Percentiles rank a stretch among this genome's conserved stretches.
These are phyloP conservation scores for Euzetes globulus DNA, from an alignment of 2,888 invertebrate species.

Conservation along the genomic window DNA sequence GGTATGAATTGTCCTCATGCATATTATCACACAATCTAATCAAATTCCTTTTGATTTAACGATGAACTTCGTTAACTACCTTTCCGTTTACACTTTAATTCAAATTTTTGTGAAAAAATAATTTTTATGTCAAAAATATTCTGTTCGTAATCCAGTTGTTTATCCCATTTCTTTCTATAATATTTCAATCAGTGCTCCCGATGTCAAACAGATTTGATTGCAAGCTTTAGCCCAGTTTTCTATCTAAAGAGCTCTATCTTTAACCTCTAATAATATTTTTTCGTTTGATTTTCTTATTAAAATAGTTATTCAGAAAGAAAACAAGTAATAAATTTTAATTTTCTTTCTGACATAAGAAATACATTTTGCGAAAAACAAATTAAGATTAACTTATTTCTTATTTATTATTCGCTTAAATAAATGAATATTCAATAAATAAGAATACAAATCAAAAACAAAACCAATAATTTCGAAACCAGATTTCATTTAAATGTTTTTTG, in stretches of 20 bases:
- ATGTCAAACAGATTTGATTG: not conserved
- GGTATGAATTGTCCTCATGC: constrained; percentile 38
- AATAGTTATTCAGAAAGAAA: not conserved
- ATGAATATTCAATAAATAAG: constrained; percentile 5
- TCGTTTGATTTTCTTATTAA: not conserved
- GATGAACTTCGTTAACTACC: not conserved
- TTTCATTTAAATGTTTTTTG: not conserved
- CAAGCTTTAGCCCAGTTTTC: constrained; percentile 16
- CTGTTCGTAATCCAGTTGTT: not conserved
- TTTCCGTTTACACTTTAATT: not conserved
- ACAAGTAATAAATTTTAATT: not conserved
- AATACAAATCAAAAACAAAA: not conserved
- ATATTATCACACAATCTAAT: not conserved
- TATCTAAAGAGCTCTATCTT: constrained; percentile 5
- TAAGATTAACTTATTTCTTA: not conserved
- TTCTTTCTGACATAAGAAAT: not conserved
- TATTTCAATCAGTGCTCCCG: constrained; percentile 23
- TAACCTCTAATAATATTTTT: not conserved
- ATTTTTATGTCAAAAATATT: not conserved
- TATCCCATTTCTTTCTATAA: not conserved
- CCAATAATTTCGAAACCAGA: not conserved
- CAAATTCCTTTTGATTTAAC: not conserved
- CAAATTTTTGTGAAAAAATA: not conserved
- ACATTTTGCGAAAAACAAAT: not conserved
- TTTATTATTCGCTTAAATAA: not conserved